Base-by-base conservation (phyloP, 2,888 invertebrate genomes). In the Euphydryas editha region DNA sequence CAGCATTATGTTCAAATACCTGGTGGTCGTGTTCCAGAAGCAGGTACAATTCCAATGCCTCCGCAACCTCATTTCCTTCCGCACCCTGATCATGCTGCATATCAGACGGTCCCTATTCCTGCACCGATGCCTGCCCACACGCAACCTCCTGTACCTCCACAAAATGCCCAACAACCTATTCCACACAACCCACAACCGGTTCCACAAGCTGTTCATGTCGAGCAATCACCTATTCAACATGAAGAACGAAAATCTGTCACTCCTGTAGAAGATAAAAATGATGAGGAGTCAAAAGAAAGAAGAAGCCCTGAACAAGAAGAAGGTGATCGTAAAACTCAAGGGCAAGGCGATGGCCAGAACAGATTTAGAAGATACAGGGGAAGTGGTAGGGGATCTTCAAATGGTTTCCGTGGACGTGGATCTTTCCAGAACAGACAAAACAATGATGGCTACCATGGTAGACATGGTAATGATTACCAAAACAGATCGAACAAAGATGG, bases 1-100 rank as follows among this genome's bases (percentile, higher is more conserved):
- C 97, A 97, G 83, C 96, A 95, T 81, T 97, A 95, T 84, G 94
- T 93, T 51, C 90, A 87, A 73, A 81, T 90, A 58, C 86, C 87
- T 11, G 90, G 87, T 67, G 90, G 88, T 67, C 91, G 93, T 65
- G 92, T 89, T 64, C 88, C 92, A 20, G 93, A 93, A 69, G 88
- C 91, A 37, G 94, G 93, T 3, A 87, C 94, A 82, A 93, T 94
- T 65, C 94, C 94, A 65, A 83, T 94, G 80, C 93, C 93, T 57
- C 93, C 93, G 58, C 93, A 91, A 75, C 93, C 93, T 67, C 93
- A 93, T 72, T 93, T 93, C 78, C 88, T 93, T 47, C 91, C 90
- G 65, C 93, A 93, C 47, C 93, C 93, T 2, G 94, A 93, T 18
- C 93, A 93, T 8, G 92, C 93, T 74, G 93, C 93, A 0, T 90